A percentile compares a stretch with the other conserved stretches of the same genome.
Conservation (phyloP, 2,113 vertebrate species). For the Chaenocephalus aceratus region DNA sequence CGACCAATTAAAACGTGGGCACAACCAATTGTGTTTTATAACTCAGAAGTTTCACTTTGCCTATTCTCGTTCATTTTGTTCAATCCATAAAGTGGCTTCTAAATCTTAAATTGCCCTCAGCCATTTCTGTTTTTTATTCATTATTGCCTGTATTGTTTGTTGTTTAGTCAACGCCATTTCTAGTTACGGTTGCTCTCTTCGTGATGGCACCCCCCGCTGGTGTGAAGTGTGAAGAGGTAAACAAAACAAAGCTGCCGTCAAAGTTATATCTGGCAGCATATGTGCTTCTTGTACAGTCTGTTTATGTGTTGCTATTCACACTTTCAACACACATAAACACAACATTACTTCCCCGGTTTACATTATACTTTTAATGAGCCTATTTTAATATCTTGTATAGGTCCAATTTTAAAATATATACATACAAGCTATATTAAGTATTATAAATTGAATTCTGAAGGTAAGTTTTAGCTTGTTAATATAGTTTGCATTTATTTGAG, state of each 20-base stretch:
- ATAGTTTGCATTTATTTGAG: constrained; percentile 18
- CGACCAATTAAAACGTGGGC: neutral
- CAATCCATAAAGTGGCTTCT: neutral
- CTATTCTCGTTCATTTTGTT: neutral
- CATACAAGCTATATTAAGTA: no score
- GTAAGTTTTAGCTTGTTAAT: neutral
- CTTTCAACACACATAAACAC: neutral
- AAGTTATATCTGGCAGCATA: constrained; percentile 26
- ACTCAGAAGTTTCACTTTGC: constrained; percentile 5
- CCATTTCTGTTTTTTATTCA: constrained; percentile 14
- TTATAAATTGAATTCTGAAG: neutral
- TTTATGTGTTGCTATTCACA: no score
- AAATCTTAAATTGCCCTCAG: neutral
- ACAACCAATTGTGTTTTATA: neutral
- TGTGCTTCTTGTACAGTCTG: constrained; percentile 1
- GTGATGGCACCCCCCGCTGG: constrained; percentile 16
- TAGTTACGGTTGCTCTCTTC: constrained; percentile 23
- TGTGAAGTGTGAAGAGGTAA: constrained; percentile 43
- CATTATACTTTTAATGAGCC: neutral
- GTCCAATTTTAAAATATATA: neutral
- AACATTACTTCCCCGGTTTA: neutral
- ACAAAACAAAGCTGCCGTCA: constrained; percentile 42
- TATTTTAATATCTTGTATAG: neutral
- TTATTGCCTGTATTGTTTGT: constrained; percentile 19
- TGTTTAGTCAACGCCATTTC: neutral